phyloP scores from a whole-genome alignment of 2,797 vertebrate genomes.

The Helarctos malayanus region DNA sequence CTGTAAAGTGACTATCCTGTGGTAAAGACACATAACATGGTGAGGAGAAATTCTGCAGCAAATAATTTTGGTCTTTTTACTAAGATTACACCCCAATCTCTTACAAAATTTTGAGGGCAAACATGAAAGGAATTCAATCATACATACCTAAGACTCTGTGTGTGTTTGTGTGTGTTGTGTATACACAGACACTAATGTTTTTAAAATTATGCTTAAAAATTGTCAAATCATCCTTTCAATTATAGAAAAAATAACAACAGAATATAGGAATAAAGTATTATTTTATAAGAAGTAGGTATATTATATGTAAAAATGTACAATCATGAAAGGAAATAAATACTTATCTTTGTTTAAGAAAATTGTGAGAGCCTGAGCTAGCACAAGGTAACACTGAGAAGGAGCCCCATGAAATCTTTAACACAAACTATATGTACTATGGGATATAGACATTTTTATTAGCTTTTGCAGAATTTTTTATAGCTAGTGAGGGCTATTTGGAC shows the following conservation, averaged over 20 bases:
- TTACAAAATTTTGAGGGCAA: not conserved
- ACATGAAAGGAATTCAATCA: not conserved
- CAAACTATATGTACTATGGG: not conserved
- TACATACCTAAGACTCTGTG: not conserved
- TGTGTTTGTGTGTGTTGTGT: not conserved
- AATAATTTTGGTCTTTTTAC: not conserved
- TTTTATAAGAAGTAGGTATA: constrained; percentile 61
- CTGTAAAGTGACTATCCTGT: not conserved
- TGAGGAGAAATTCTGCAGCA: not conserved
- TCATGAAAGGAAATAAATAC: constrained; percentile 58
- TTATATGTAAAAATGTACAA: constrained; percentile 33
- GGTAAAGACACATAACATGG: not conserved
- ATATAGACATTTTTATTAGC: not conserved
- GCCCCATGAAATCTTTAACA: not conserved
- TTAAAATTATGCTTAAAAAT: not conserved
- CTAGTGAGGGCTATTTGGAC: not conserved
- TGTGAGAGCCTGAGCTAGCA: not conserved
- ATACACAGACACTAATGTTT: not conserved
- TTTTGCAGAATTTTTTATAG: constrained; percentile 10
- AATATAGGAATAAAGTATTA: not conserved
- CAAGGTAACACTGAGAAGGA: not conserved
- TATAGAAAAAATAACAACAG: not conserved
- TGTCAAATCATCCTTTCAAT: not conserved
- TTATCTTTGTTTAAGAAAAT: constrained; percentile 28
- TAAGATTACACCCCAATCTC: not conserved